Evolutionary conservation across 2,888 invertebrate genomes (phyloP), one percentile per base, ranked within the genome.

Genomic region (Scaptomyza flava): DNA sequence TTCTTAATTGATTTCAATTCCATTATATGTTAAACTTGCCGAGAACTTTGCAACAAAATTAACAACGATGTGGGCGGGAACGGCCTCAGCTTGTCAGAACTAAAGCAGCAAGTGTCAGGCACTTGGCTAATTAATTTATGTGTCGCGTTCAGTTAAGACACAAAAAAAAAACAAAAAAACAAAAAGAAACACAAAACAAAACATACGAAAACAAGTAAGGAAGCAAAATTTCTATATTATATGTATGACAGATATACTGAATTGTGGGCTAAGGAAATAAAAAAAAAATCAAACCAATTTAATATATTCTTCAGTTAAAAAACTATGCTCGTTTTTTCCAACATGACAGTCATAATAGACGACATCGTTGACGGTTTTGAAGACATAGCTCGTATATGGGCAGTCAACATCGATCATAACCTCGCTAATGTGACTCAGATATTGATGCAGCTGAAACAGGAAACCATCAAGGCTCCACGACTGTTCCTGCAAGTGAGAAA

Each of bases 331-430:
- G 20, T 4, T 61, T 2, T 30, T 47, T 1, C 57, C 62, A 8
- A 12, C n/a, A 6, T n/a, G 1, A 1, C 42, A 14, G 0, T 14
- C 6, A 11, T 30, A 50, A n/a, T 9, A 17, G 17, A 62, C 14
- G 9, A 9, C 1, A 8, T 17, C 6, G n/a, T 5, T 9, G 5
- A 12, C 9, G 0, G 12, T 9, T 2, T 3, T 6, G 6, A 31
- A 68, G 1, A 12, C 14, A 23, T 30, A 46, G 0, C 38, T 31
- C 2, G 56, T 67, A 9, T 67, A 6, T 1, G 66, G 66, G 36
- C 64, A 64, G 27, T 67, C 57, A 2, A 27, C 17, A 17, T 42
- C 9, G 0, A 6, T n/a, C 47, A 57, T 47, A 2, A 1, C n/a
- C 6, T 36, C 3, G 6, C 17, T 47, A 0, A 57, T 23, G 7